A percentile compares a stretch with the other conserved stretches of the same genome.
phyloP scores from a whole-genome alignment of 2,888 invertebrate genomes.

The Axea sp. region DNA sequence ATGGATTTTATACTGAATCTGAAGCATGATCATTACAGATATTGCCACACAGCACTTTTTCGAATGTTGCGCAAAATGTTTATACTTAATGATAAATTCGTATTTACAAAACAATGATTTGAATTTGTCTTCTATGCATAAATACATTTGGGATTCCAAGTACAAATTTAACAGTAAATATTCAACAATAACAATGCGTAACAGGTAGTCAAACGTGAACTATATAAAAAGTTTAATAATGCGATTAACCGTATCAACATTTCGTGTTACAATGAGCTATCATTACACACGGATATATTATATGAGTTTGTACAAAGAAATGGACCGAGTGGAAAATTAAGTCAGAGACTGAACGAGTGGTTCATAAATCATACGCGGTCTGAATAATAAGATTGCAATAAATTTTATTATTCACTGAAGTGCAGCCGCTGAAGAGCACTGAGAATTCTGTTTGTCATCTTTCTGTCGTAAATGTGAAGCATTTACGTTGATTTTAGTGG shows the following conservation, averaged over 20 bases:
- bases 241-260: constrained; percentile 13
- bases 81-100: constrained; percentile 34
- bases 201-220: constrained; percentile 51
- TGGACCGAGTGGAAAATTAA: no score
- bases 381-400: no score
- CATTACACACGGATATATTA: constrained; percentile 1
- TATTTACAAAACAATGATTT: constrained; percentile 50
- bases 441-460: no score
- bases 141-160: constrained; percentile 33
- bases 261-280: constrained; percentile 2
- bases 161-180: constrained; percentile 50
- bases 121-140: constrained; percentile 11
- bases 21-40: constrained; percentile 35
- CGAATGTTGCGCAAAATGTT: constrained; percentile 11
- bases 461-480: no score
- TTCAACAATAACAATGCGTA: constrained; percentile 53
- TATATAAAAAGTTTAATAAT: constrained; percentile 33
- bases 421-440: no score
- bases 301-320: no score
- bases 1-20: no score
- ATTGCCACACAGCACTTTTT: constrained; percentile 12
- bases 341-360: no score
- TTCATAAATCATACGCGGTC: no score
- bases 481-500: no score
- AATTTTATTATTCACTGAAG: no score